phyloP scores from a whole-genome alignment of 2,797 vertebrate genomes.

The Pogoniulus pusillus region DNA sequence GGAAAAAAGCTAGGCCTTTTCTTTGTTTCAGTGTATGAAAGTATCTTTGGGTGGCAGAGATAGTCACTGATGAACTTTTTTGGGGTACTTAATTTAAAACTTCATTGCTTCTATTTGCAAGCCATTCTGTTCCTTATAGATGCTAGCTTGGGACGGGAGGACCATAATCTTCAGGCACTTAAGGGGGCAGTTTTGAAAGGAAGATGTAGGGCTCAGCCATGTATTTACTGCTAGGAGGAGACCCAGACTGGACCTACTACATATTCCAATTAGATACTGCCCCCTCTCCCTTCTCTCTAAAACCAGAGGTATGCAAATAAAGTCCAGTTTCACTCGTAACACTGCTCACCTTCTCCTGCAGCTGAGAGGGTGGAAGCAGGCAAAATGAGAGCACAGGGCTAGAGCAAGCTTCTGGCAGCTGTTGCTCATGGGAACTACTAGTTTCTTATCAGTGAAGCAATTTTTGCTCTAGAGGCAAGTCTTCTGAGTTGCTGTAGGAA shows the following conservation, averaged over 20 bases:
- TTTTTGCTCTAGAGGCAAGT: neutral
- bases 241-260: neutral
- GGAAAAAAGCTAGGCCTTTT: slow-evolving; percentile 47
- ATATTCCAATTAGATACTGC: neutral
- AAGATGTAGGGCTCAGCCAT: neutral
- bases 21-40: slow-evolving; percentile 42
- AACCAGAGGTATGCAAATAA: slow-evolving; percentile 20
- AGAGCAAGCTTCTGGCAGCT: neutral
- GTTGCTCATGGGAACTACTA: neutral
- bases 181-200: neutral
- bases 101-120: slow-evolving; percentile 41
- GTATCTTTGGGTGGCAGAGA: slow-evolving; percentile 55
- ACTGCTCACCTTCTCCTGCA: neutral
- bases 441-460: neutral
- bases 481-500: neutral
- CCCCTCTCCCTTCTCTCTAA: neutral
- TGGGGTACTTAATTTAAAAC: slow-evolving; percentile 49
- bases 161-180: slow-evolving; percentile 1
- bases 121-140: slow-evolving; percentile 32
- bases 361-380: neutral
- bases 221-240: neutral
- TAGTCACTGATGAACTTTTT: slow-evolving; percentile 47
- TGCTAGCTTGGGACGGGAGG: neutral
- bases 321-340: neutral
- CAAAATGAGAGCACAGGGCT: neutral